Evolutionary conservation across 2,797 vertebrate genomes (phyloP).

Genomic region (Scyliorhinus canicula): DNA sequence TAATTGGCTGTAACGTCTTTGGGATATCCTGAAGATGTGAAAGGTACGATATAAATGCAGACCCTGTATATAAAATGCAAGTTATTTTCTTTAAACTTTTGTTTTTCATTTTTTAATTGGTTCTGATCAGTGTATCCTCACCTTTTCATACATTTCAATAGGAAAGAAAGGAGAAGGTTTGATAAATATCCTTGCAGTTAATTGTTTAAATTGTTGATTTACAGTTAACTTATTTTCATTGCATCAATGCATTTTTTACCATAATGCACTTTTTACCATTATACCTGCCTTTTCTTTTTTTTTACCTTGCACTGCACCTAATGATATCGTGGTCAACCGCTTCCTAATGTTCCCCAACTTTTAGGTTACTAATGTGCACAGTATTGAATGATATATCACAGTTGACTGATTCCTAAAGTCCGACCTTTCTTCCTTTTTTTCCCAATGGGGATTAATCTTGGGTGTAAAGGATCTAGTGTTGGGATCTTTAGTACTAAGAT

Average conservation of each 20-base stretch:
- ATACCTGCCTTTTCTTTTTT: not conserved
- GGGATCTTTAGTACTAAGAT: not conserved
- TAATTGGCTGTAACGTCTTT: not conserved
- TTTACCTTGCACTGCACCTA: not conserved
- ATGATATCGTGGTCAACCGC: not conserved
- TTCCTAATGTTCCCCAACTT: not conserved
- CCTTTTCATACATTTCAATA: not conserved
- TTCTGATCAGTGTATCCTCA: not conserved
- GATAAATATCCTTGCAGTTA: not conserved
- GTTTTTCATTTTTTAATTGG: not conserved
- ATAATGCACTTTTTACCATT: not conserved
- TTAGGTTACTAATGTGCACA: not conserved
- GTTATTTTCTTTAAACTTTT: not conserved
- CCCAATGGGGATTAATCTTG: not conserved
- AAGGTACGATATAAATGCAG: not conserved
- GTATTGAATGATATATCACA: not conserved
- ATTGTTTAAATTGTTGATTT: not conserved
- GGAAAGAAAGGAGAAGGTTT: not conserved
- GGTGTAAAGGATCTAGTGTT: not conserved
- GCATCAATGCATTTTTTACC: not conserved
- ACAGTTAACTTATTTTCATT: not conserved
- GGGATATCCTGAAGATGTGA: not conserved
- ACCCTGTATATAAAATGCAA: not conserved
- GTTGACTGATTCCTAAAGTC: not conserved
- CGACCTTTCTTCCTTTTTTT: not conserved